Evolutionary conservation across 2,797 vertebrate genomes (phyloP).

Genomic region (Urosaurus nigricauda): DNA sequence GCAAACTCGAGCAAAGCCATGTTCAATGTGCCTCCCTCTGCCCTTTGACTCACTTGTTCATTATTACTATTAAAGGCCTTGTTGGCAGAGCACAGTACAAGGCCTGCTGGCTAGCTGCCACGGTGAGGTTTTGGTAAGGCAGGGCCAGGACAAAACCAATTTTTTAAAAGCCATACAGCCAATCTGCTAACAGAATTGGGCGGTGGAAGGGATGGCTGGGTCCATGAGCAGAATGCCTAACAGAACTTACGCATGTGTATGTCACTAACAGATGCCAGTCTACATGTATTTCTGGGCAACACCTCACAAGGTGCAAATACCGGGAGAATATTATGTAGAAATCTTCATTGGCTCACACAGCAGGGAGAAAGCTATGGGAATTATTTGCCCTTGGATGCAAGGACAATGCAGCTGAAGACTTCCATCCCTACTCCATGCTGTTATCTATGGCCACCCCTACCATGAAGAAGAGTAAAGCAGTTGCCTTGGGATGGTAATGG

Average conservation of each 20-base stretch:
- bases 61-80: constrained; percentile 24
- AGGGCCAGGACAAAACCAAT: not conserved
- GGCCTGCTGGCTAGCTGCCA: constrained; percentile 4
- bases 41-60: constrained; percentile 1
- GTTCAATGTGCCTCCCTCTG: not conserved
- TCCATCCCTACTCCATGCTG: not conserved
- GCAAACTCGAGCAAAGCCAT: not conserved
- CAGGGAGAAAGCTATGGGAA: too few relatives aligned
- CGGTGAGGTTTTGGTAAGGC: not conserved
- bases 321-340: too few relatives aligned
- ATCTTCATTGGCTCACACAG: too few relatives aligned
- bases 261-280: too few relatives aligned
- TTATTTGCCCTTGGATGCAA: too few relatives aligned
- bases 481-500: not conserved
- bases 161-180: too few relatives aligned
- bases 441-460: not conserved
- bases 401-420: too few relatives aligned
- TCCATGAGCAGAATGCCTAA: not conserved
- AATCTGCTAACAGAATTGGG: not conserved
- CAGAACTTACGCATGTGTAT: too few relatives aligned
- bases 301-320: too few relatives aligned
- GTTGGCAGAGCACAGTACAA: constrained; percentile 14
- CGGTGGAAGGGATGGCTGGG: too few relatives aligned
- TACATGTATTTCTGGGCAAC: too few relatives aligned
- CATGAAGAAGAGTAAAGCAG: not conserved